Evolutionary conservation across 2,797 vertebrate genomes (phyloP), one percentile per base, ranked within the genome.

Genomic region (Protosalanx chinensis): DNA sequence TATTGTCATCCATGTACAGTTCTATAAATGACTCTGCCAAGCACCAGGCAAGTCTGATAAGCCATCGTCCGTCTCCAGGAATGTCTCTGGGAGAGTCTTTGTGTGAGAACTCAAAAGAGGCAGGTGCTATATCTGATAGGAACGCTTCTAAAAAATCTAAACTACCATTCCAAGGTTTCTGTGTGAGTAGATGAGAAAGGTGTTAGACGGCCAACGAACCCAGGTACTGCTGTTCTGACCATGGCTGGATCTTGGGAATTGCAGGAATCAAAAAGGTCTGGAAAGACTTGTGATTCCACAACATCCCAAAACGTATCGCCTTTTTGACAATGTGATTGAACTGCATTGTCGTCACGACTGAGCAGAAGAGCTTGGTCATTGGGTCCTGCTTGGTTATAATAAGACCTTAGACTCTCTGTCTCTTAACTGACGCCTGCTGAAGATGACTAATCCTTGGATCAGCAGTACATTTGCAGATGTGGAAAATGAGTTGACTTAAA

Each of bases 21-120:
- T 81, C 72, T 66, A 27, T 82, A 76, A 86, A 66, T 79, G 81
- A 85, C 81, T 82, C 72, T 77, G 68, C 53, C n/a, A 61, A 84
- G 86, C 82, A 82, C 88, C 76, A 72, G 79, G 81, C 83, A 79
- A 86, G 86, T 84, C 80, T 82, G 86, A 89, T 85, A 84, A 87
- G 30, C 10, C 53, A 23, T 33, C 3, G 46, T 16, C 23, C 2
- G 12, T 20, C 51, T 33, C 18, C 27, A 18, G 35, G 41, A 33
- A 33, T 33, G 51, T 56, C 66, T 33, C 51, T 18, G 32, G 32
- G 20, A 20, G 15, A 20, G 15, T 20, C 18, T n/a, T 16, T 7
- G 30, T 53, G 13, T 33, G 30, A 53, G 15, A 27, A 57, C 15
- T 51, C 18, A 4, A 7, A 53, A 35, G 51, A 13, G 64, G 23